Percentiles rank a stretch among this genome's conserved stretches.
Conservation (phyloP, 2,888 invertebrate genomes). For the Lamproptera curius region DNA sequence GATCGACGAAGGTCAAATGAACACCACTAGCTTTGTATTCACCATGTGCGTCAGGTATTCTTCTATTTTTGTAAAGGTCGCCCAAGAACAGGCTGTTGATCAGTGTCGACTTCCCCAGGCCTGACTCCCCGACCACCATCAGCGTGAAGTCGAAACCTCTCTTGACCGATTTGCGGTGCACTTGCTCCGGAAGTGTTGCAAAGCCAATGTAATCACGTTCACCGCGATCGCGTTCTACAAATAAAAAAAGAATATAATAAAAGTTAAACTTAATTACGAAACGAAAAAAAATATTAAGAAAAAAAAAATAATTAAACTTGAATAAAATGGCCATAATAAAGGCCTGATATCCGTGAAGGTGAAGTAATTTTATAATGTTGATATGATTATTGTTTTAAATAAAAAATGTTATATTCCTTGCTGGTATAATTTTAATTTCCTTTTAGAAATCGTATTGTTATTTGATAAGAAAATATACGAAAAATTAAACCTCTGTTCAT, state of each 20-base stretch:
- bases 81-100: conserved; percentile 96
- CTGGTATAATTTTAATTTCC: no score
- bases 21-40: no score
- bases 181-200: conserved; percentile 96
- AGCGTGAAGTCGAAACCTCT: conserved; percentile 97
- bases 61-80: conserved; percentile 93
- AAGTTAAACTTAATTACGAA: neutral
- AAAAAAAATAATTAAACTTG: no score
- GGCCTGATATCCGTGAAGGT: neutral
- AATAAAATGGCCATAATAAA: no score
- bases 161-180: conserved; percentile 97
- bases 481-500: no score
- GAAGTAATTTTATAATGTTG: no score
- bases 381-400: no score
- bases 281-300: neutral
- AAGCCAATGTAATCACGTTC: conserved; percentile 95
- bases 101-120: conserved; percentile 95
- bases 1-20: no score
- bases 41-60: conserved; percentile 85
- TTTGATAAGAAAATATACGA: no score
- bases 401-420: no score
- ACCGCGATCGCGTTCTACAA: conserved; percentile 68
- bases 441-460: no score
- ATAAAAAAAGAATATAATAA: conserved; percentile 7
- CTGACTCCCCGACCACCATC: conserved; percentile 97